phyloP scores from a whole-genome alignment of 1,140 invertebrate species.

The Cherax destructor region DNA sequence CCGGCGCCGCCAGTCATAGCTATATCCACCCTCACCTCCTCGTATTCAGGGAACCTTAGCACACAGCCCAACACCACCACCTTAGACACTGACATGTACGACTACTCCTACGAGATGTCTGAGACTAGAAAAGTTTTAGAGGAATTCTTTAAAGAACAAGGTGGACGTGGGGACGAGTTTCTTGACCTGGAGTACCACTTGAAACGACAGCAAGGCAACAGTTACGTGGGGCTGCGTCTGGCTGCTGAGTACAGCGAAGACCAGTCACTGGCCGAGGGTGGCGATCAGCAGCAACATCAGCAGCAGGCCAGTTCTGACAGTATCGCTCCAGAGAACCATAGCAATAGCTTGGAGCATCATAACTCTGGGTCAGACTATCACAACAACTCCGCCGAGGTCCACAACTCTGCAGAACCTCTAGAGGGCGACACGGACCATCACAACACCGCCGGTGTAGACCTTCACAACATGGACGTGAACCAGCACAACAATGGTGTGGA shows the following conservation, averaged over 20 bases:
- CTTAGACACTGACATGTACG: conserved; percentile 61
- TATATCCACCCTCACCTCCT: conserved; percentile 71
- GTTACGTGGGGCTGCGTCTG: conserved; percentile 87
- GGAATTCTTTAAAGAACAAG: conserved; percentile 91
- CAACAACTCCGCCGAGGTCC: conserved; percentile 31
- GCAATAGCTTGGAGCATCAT: conserved; percentile 49
- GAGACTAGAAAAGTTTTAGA: conserved; percentile 93
- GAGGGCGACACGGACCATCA: conserved; percentile 10
- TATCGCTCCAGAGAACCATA: conserved; percentile 48
- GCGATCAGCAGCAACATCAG: conserved; percentile 23
- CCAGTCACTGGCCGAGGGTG: conserved; percentile 55
- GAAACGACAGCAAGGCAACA: conserved; percentile 84
- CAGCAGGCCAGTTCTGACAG: conserved; percentile 9
- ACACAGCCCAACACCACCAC: conserved; percentile 38
- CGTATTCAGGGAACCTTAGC: conserved; percentile 60
- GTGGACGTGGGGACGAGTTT: conserved; percentile 77
- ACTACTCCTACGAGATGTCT: conserved; percentile 91
- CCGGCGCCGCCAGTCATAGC: conserved; percentile 64
- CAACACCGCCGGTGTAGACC: conserved; percentile 21
- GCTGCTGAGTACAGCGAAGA: conserved; percentile 79
- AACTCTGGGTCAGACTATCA: conserved; percentile 32
- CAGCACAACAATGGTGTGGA: conserved; percentile 1
- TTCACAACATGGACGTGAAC: conserved; percentile 7
- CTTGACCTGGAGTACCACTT: conserved; percentile 85
- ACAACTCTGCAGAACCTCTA: background rate